Conservation (phyloP, 2,113 vertebrate species). For the Cavia aperea region DNA sequence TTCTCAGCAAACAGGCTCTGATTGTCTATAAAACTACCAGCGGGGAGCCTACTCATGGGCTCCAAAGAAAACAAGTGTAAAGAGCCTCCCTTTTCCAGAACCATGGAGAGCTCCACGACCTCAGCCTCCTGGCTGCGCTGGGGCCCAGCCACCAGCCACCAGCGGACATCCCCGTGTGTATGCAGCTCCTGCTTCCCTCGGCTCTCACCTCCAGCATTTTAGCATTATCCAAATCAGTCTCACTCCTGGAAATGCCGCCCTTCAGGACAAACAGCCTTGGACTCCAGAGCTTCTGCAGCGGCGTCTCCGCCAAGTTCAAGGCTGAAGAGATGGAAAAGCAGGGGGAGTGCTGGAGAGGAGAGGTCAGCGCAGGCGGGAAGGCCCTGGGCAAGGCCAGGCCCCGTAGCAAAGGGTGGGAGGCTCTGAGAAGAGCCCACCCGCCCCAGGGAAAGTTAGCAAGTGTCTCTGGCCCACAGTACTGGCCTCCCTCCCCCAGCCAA, state of each 20-base stretch:
- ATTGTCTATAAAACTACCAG: neutral
- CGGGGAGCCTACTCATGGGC: neutral
- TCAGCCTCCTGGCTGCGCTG: rapidly evolving
- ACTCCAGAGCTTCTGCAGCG: neutral
- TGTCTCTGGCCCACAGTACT: neutral
- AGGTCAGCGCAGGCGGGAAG: neutral
- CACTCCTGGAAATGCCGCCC: neutral
- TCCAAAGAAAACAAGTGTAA: neutral
- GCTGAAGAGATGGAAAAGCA: neutral
- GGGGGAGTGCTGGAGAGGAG: neutral
- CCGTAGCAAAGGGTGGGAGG: neutral
- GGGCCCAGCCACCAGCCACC: rapidly evolving
- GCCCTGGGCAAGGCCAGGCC: neutral
- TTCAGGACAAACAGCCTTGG: neutral
- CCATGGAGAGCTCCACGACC: neutral
- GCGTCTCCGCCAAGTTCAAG: conserved; percentile 2
- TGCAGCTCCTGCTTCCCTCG: neutral
- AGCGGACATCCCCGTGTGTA: too few relatives aligned
- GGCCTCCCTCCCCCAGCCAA: neutral
- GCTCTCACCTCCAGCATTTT: neutral
- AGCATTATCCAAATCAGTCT: too few relatives aligned
- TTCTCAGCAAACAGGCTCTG: neutral
- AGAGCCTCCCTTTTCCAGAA: neutral
- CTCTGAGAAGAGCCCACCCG: neutral
- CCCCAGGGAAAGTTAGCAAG: neutral